These are phyloP conservation scores for Parnassius orleans DNA, from an alignment of 2,888 invertebrate species.

Conservation along the genomic window DNA sequence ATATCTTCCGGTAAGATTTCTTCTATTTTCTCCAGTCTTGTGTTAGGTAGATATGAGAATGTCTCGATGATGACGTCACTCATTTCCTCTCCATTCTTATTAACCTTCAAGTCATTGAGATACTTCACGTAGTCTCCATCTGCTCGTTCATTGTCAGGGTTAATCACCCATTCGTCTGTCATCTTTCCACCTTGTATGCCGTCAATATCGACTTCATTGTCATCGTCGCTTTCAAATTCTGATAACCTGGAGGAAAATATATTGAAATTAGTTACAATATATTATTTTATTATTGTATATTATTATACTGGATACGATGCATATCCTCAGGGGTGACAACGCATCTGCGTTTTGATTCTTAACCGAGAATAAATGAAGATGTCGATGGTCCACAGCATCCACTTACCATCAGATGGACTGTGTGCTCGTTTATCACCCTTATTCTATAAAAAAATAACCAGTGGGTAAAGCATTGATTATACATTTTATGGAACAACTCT, in stretches of 20 bases:
- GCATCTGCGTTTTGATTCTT: too few species aligned
- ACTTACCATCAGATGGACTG: too few species aligned
- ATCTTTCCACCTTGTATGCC: slow-evolving; percentile 31
- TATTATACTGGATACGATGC: too few species aligned
- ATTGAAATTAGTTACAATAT: neutral
- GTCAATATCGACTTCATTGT: slow-evolving; percentile 29
- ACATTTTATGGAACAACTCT: too few species aligned
- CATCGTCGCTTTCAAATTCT: slow-evolving; percentile 34
- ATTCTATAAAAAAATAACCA: too few species aligned
- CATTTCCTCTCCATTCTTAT: slow-evolving; percentile 33
- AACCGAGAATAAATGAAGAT: too few species aligned
- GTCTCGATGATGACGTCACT: slow-evolving; percentile 40
- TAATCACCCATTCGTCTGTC: slow-evolving; percentile 14
- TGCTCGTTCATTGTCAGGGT: slow-evolving; percentile 34
- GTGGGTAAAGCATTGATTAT: too few species aligned
- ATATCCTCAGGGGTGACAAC: too few species aligned
- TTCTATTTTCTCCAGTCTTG: slow-evolving; percentile 1
- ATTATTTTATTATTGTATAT: too few species aligned
- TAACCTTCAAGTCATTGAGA: slow-evolving; percentile 41
- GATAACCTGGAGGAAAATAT: slow-evolving; percentile 30
- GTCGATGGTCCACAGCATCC: too few species aligned
- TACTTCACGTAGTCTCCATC: slow-evolving; percentile 33
- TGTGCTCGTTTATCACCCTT: too few species aligned
- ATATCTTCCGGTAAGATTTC: slow-evolving; percentile 1
- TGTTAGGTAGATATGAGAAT: slow-evolving; percentile 32